These are phyloP conservation scores for Scolanthus callimorphus DNA, from an alignment of 92 coral and sea anemone species.

Conservation along the genomic window DNA sequence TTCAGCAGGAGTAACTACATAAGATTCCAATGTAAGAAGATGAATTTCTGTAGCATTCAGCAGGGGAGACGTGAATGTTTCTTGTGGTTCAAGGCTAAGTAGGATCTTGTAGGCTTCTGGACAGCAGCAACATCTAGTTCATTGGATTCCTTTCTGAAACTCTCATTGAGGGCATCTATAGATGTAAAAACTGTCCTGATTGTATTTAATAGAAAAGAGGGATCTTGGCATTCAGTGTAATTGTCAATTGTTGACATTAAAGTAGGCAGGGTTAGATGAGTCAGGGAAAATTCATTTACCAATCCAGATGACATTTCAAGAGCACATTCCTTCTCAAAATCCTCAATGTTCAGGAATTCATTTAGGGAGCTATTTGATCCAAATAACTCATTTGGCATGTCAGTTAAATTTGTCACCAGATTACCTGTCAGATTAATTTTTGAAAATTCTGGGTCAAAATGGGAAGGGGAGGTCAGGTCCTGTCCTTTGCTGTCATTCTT, in stretches of 20 bases:
- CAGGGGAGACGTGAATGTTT: constrained; percentile 57
- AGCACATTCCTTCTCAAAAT: constrained; percentile 94
- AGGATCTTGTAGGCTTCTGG: constrained; percentile 69
- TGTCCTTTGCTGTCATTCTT: background rate
- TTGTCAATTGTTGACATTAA: constrained; percentile 74
- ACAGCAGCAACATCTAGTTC: constrained; percentile 70
- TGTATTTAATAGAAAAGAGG: constrained; percentile 86
- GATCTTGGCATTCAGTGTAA: constrained; percentile 71
- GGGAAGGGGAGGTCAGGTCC: background rate
- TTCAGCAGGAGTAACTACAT: constrained; percentile 51
- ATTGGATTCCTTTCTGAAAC: constrained; percentile 51
- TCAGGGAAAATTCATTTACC: constrained; percentile 83
- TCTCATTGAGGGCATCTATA: constrained; percentile 94
- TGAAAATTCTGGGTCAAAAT: constrained; percentile 18
- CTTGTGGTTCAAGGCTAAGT: constrained; percentile 69
- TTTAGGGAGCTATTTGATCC: constrained; percentile 68
- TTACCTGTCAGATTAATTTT: constrained; percentile 76
- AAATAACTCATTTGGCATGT: constrained; percentile 37
- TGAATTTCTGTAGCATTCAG: constrained; percentile 90
- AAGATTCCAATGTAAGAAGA: constrained; percentile 63
- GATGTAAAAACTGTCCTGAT: constrained; percentile 91
- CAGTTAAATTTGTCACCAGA: constrained; percentile 37
- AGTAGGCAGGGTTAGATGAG: constrained; percentile 86
- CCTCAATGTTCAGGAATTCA: constrained; percentile 68
- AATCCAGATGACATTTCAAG: constrained; percentile 91